phyloP scores from a whole-genome alignment of 1,140 invertebrate genomes.

The Sycophaga agraensis region DNA sequence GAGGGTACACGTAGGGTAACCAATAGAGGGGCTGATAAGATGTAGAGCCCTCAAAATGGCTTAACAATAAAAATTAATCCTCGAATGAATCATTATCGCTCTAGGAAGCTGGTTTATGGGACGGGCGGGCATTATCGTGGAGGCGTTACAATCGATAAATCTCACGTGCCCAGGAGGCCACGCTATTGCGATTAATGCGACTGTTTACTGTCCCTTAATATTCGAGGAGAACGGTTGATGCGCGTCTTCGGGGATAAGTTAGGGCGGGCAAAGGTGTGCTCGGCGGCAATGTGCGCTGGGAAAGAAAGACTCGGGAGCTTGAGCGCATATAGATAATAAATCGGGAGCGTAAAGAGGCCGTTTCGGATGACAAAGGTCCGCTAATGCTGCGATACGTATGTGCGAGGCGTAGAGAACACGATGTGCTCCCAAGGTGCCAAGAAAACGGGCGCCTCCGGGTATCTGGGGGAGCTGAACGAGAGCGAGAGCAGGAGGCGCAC shows the following conservation, averaged over 20 bases:
- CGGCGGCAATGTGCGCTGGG: no score
- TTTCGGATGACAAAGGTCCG: slow-evolving; percentile 44
- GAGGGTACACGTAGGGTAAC: no score
- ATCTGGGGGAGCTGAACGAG: not conserved
- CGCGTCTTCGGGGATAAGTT: not conserved
- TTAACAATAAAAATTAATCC: not conserved
- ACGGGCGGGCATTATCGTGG: not conserved
- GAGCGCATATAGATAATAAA: slow-evolving; percentile 27
- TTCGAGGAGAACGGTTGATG: slow-evolving; percentile 12
- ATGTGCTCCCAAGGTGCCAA: slow-evolving; percentile 11
- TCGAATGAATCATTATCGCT: not conserved
- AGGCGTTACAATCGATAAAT: slow-evolving; percentile 12
- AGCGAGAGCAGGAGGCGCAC: slow-evolving; percentile 5
- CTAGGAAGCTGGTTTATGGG: not conserved
- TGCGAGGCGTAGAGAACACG: slow-evolving; percentile 35
- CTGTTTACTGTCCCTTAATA: slow-evolving; percentile 28
- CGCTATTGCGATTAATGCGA: not conserved
- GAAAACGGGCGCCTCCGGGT: not conserved
- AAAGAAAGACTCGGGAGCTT: not conserved
- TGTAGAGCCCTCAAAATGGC: not conserved
- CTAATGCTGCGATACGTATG: slow-evolving; percentile 56
- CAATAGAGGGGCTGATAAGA: not conserved
- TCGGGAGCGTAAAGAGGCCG: slow-evolving; percentile 33
- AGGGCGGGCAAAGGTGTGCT: not conserved
- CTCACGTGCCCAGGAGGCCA: not conserved